Conservation (phyloP, 2,797 vertebrate genomes). For the Triplophysa bombifrons region DNA sequence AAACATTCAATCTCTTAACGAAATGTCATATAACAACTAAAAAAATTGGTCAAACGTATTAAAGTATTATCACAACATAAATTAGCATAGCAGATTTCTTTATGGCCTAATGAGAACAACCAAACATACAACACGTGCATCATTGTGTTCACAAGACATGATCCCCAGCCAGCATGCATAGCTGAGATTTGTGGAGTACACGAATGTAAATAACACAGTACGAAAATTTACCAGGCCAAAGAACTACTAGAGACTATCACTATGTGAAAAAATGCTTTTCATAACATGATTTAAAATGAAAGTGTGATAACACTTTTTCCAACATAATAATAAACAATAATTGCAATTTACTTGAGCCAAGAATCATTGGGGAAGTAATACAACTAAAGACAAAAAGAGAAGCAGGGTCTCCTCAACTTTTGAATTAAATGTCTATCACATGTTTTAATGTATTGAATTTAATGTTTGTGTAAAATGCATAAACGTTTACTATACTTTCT, state of each 20-base stretch:
- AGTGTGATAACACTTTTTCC: no score
- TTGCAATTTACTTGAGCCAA: no score
- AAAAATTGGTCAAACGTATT: no score
- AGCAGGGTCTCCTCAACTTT: conserved; percentile 3
- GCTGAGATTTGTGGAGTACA: neutral
- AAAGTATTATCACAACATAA: neutral
- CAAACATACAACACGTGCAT: conserved; percentile 62
- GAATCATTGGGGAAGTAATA: neutral
- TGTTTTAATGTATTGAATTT: no score
- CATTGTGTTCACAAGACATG: conserved; percentile 24
- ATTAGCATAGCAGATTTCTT: conserved; percentile 12
- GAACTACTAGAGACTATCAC: neutral
- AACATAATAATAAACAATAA: no score
- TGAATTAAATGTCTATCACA: neutral
- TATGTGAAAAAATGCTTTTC: no score
- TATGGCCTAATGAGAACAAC: conserved; percentile 45
- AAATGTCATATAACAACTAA: neutral
- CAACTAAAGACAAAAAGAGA: neutral
- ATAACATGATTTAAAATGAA: no score
- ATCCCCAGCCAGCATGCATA: conserved; percentile 13
- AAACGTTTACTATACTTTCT: no score
- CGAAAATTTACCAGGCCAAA: neutral
- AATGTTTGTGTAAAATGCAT: no score
- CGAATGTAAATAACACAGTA: conserved; percentile 2
- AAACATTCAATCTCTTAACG: neutral